Evolutionary conservation across 2,888 invertebrate species (phyloP).

Genomic region (Phengaris arion): DNA sequence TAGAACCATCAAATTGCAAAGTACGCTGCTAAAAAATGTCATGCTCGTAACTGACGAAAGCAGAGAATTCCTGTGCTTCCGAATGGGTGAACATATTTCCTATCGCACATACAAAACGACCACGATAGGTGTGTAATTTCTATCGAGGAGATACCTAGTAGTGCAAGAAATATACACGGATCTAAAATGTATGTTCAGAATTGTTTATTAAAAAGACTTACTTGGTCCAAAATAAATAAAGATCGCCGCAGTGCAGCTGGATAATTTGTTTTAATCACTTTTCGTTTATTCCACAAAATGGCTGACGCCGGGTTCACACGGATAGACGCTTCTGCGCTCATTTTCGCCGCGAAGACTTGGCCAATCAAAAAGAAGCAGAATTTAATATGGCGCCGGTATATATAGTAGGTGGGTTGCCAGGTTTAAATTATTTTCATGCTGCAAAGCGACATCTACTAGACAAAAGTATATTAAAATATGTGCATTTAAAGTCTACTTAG

Average conservation of each 20-base stretch:
- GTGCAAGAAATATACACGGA: slow-evolving; percentile 50
- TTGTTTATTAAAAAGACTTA: slow-evolving; percentile 44
- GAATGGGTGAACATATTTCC: slow-evolving; percentile 74
- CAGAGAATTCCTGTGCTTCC: slow-evolving; percentile 67
- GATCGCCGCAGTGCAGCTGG: slow-evolving; percentile 70
- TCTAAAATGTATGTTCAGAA: slow-evolving; percentile 19
- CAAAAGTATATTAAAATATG: background rate
- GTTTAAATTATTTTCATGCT: background rate
- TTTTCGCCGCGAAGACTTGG: slow-evolving; percentile 42
- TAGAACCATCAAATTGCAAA: background rate
- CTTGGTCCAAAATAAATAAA: slow-evolving; percentile 46
- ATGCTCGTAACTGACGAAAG: slow-evolving; percentile 75
- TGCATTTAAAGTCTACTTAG: slow-evolving; percentile 18
- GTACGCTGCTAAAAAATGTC: slow-evolving; percentile 46
- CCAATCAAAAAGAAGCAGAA: slow-evolving; percentile 72
- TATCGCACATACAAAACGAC: slow-evolving; percentile 82
- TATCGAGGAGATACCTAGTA: slow-evolving; percentile 82
- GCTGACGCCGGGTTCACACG: slow-evolving; percentile 49
- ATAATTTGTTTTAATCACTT: slow-evolving; percentile 45
- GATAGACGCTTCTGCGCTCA: slow-evolving; percentile 45
- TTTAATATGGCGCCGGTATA: slow-evolving; percentile 54
- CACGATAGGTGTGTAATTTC: slow-evolving; percentile 66
- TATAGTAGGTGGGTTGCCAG: slow-evolving; percentile 63
- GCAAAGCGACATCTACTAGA: background rate
- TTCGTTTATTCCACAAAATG: slow-evolving; percentile 57